Conservation (phyloP, 1,140 invertebrate genomes). For the Bursaphelenchus mucronatus region DNA sequence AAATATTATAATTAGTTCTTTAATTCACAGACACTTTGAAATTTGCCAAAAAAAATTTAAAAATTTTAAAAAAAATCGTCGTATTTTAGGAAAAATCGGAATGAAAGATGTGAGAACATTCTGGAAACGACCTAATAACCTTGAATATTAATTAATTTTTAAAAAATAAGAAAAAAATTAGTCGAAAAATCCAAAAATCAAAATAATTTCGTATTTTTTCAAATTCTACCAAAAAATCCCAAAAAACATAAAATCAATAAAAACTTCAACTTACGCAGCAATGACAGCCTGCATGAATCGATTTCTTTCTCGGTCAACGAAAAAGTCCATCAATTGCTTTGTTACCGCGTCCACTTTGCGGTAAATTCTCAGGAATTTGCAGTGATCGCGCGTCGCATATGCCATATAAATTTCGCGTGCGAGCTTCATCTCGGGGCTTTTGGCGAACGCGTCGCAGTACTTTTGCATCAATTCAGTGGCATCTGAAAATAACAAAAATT, state of each 20-base stretch:
- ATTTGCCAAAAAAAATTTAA: no score
- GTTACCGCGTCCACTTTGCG: neutral
- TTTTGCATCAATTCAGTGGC: conserved; percentile 12
- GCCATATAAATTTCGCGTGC: conserved; percentile 12
- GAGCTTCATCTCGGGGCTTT: neutral
- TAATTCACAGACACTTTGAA: no score
- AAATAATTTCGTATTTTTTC: no score
- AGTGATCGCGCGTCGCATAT: conserved; percentile 2
- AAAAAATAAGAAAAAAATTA: no score
- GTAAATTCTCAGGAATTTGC: conserved; percentile 6
- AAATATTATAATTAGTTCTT: neutral
- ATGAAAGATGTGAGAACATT: no score
- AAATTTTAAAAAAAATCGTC: no score
- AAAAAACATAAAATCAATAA: neutral
- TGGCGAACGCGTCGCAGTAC: conserved; percentile 3
- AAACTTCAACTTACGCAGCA: neutral
- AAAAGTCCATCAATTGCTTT: conserved; percentile 13
- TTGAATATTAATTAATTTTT: no score
- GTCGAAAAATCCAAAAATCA: no score
- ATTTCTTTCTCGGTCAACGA: conserved; percentile 12
- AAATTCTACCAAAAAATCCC: no score
- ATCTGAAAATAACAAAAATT: conserved; percentile 2
- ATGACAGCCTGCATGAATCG: conserved; percentile 8
- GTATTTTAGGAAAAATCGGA: no score
- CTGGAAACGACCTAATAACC: no score